These are phyloP conservation scores for Aix galericulata DNA, from an alignment of 2,113 vertebrate species.

Conservation along the genomic window DNA sequence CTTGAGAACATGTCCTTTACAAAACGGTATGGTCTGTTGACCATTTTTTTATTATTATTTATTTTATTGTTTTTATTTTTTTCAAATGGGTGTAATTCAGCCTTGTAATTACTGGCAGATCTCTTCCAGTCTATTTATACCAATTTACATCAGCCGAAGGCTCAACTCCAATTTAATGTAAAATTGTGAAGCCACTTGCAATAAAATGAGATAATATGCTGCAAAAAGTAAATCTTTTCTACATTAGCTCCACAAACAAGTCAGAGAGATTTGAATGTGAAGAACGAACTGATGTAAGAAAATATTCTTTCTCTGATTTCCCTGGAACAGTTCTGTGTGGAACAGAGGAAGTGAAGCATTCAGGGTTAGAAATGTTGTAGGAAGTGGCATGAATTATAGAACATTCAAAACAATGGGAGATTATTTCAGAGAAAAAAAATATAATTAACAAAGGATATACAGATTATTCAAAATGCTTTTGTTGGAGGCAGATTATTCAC, in stretches of 20 bases:
- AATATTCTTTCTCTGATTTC: background rate
- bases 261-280: background rate
- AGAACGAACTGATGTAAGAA: background rate
- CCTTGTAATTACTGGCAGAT: background rate
- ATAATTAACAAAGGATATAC: background rate
- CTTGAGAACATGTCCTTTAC: background rate
- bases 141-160: background rate
- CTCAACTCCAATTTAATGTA: background rate
- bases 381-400: background rate
- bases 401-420: background rate
- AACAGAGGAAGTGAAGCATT: background rate
- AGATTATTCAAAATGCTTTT: background rate
- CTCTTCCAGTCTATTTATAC: background rate
- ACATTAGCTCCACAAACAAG: background rate
- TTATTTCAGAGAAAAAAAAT: background rate
- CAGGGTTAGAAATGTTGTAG: background rate
- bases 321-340: background rate
- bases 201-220: background rate
- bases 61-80: background rate
- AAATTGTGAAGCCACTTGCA: background rate
- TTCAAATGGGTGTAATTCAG: background rate
- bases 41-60: background rate
- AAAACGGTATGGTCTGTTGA: background rate
- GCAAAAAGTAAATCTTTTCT: background rate
- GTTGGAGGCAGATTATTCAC: background rate